Base-by-base conservation (phyloP, 1,140 invertebrate genomes). In the Himalopsyche phryganea region DNA sequence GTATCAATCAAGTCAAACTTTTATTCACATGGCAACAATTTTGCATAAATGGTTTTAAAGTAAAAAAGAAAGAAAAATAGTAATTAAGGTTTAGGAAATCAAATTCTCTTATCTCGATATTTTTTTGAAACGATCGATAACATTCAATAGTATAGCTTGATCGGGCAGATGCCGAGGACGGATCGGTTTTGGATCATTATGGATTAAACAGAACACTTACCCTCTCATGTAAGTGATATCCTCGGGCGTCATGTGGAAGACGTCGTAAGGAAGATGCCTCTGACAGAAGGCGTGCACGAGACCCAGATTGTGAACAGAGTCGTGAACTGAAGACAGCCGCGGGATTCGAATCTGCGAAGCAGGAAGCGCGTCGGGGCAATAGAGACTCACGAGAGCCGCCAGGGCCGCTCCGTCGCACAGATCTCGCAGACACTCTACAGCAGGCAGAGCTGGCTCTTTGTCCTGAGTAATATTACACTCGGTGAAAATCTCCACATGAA, bases 151-250 rank as follows among this genome's bases (percentile, higher is more conserved):
- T n/a, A n/a, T n/a, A n/a, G n/a, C n/a, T n/a, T n/a, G n/a, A n/a
- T n/a, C n/a, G n/a, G n/a, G n/a, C n/a, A n/a, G n/a, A n/a, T n/a
- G n/a, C n/a, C n/a, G n/a, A n/a, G n/a, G n/a, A n/a, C n/a, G n/a
- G n/a, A n/a, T n/a, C n/a, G n/a, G n/a, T n/a, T n/a, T n/a, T n/a
- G n/a, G n/a, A n/a, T n/a, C n/a, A n/a, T n/a, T n/a, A n/a, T n/a
- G n/a, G n/a, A n/a, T n/a, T n/a, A n/a, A n/a, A n/a, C n/a, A n/a
- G n/a, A n/a, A n/a, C n/a, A n/a, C 75, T 77, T 72, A 93, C 90
- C 92, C 91, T 73, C 93, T 85, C 83, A 96, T 90, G 70, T 96
- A 98, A 19, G 96, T 90, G 46, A 98, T 86, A 74, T 99, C 96
- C 74, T 98, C 95, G 36, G 94, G 91, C 70, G 88, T 87, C 81